These are phyloP conservation scores for Phymorhynchus buccinoides DNA, from an alignment of 1,140 invertebrate species.

Conservation along the genomic window DNA sequence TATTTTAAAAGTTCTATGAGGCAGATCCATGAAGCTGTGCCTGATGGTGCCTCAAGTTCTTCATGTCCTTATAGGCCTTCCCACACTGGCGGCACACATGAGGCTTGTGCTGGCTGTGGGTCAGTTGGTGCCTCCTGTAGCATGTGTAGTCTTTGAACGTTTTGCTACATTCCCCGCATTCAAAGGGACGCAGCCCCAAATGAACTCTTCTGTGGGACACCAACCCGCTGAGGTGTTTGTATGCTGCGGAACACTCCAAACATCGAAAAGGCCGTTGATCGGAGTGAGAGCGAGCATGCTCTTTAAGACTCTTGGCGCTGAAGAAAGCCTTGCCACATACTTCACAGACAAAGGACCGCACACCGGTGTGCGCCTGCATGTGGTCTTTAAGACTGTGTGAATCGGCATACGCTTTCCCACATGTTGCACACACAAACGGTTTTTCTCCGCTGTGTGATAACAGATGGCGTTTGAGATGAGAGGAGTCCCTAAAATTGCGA, in stretches of 20 bases:
- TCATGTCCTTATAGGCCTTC: constrained; percentile 11
- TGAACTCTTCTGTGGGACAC: constrained; percentile 86
- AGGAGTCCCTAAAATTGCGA: constrained; percentile 7
- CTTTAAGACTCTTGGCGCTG: constrained; percentile 4
- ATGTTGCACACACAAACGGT: constrained; percentile 77
- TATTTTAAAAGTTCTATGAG: background rate
- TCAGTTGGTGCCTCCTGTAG: constrained; percentile 10
- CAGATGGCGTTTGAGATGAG: constrained; percentile 71
- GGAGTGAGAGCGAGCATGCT: constrained; percentile 14
- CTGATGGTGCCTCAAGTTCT: constrained; percentile 16
- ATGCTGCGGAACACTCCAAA: constrained; percentile 85
- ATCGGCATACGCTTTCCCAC: constrained; percentile 88
- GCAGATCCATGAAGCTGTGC: background rate
- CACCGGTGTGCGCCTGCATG: constrained; percentile 75
- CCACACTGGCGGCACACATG: constrained; percentile 14
- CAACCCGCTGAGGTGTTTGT: constrained; percentile 90
- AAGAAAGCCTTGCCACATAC: constrained; percentile 35
- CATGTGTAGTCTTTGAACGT: constrained; percentile 18
- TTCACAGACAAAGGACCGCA: constrained; percentile 40
- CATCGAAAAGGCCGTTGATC: constrained; percentile 45
- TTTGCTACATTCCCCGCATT: constrained; percentile 29
- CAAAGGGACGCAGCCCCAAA: constrained; percentile 44
- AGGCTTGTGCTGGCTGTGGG: constrained; percentile 9
- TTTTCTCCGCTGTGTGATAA: constrained; percentile 82
- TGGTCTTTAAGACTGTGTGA: constrained; percentile 93